Conservation (phyloP, 2,113 vertebrate genomes). For the Synodontis membranacea region DNA sequence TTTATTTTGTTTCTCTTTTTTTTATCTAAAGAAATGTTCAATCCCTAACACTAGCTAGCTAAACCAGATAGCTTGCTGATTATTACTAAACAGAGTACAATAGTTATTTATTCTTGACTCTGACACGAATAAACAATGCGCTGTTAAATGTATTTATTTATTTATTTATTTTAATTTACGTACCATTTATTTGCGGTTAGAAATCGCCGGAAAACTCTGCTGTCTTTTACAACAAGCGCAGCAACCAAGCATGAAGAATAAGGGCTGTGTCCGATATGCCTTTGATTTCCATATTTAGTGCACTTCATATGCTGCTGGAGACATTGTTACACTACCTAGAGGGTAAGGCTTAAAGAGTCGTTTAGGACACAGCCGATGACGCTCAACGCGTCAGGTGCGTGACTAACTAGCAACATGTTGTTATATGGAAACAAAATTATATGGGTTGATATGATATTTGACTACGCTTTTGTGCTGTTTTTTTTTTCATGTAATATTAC, state of each 20-base stretch:
- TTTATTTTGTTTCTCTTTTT: background rate
- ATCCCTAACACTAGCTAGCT: background rate
- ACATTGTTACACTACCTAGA: background rate
- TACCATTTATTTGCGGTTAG: background rate
- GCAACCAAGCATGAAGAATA: conserved; percentile 15
- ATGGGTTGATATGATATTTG: background rate
- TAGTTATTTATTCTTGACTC: background rate
- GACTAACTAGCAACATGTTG: background rate
- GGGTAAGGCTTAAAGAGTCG: background rate
- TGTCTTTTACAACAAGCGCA: background rate
- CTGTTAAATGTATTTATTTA: background rate
- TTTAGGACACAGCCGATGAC: background rate
- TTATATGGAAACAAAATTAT: background rate
- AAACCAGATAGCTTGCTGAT: background rate
- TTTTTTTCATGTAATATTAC: background rate
- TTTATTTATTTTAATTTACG: background rate
- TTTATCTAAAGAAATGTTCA: background rate
- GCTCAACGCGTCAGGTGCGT: background rate
- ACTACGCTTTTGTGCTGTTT: background rate
- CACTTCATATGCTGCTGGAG: background rate
- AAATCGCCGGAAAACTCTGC: background rate
- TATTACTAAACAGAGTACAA: background rate
- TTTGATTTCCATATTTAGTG: background rate
- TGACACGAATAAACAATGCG: background rate
- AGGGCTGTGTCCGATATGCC: background rate